A percentile compares a stretch with the other conserved stretches of the same genome.
phyloP scores from a whole-genome alignment of 2,888 invertebrate species.

The Volucella inanis region DNA sequence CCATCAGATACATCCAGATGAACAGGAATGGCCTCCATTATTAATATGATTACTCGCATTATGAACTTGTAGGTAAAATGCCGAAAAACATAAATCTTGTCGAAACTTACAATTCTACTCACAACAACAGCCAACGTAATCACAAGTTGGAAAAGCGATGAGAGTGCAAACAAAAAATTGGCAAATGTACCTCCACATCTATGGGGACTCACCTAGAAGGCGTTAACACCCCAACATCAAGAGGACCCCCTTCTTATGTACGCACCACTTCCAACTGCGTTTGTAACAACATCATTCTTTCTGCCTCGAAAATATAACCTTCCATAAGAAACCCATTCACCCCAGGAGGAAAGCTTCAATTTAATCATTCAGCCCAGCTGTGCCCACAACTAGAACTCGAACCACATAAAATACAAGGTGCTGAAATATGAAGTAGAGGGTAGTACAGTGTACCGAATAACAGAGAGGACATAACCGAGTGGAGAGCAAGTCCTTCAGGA shows the following conservation, averaged over 20 bases:
- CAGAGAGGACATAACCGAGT: neutral
- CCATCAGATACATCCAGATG: constrained; percentile 62
- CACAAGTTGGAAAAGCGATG: constrained; percentile 52
- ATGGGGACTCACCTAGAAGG: constrained; percentile 25
- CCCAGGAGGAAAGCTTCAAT: neutral
- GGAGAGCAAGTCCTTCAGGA: constrained; percentile 59
- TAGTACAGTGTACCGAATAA: neutral
- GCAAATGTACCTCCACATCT: constrained; percentile 1
- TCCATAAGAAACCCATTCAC: constrained; percentile 26
- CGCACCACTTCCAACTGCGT: constrained; percentile 71
- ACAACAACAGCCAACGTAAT: constrained; percentile 54
- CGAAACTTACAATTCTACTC: constrained; percentile 63
- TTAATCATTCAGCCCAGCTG: constrained; percentile 47
- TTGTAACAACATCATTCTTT: constrained; percentile 67
- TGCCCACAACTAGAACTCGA: constrained; percentile 6
- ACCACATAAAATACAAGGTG: neutral
- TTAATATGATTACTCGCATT: constrained; percentile 73
- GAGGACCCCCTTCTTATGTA: constrained; percentile 27
- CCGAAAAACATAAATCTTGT: constrained; percentile 72
- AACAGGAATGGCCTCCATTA: constrained; percentile 67
- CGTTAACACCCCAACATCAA: constrained; percentile 50
- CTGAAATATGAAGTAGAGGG: neutral
- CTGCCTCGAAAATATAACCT: constrained; percentile 31
- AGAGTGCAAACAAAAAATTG: constrained; percentile 47
- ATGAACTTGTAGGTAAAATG: constrained; percentile 68